Evolutionary conservation across 2,113 vertebrate species (phyloP).

Genomic region (Nothocercus julius): DNA sequence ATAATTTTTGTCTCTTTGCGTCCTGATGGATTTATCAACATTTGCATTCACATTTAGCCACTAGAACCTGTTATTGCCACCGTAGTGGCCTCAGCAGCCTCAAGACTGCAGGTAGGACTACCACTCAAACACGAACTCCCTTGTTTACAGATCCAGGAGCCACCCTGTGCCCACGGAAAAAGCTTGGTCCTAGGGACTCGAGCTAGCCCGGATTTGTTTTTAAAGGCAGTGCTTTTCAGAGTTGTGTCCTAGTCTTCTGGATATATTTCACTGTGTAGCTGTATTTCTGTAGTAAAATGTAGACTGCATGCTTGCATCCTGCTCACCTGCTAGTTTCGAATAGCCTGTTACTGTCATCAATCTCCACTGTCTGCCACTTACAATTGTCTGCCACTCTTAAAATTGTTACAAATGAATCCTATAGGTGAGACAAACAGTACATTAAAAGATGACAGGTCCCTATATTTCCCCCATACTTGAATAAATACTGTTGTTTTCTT

Average conservation of each 20-base stretch:
- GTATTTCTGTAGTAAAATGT: neutral
- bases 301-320: neutral
- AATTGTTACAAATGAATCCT: no score
- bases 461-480: no score
- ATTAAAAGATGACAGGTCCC: no score
- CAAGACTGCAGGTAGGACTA: neutral
- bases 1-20: neutral
- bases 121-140: neutral
- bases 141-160: neutral
- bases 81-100: neutral
- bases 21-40: neutral
- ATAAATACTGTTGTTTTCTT: no score
- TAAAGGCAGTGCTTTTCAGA: neutral
- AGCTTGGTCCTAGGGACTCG: neutral
- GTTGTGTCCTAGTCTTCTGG: neutral
- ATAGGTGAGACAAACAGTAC: no score
- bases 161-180: neutral
- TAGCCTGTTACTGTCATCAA: neutral
- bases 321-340: neutral
- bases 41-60: neutral
- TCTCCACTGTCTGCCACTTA: neutral
- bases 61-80: neutral
- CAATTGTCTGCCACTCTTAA: neutral
- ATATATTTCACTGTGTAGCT: neutral
- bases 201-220: neutral